Evolutionary conservation across 2,113 vertebrate genomes (phyloP).

Genomic region (Hippocampus guttulatus): DNA sequence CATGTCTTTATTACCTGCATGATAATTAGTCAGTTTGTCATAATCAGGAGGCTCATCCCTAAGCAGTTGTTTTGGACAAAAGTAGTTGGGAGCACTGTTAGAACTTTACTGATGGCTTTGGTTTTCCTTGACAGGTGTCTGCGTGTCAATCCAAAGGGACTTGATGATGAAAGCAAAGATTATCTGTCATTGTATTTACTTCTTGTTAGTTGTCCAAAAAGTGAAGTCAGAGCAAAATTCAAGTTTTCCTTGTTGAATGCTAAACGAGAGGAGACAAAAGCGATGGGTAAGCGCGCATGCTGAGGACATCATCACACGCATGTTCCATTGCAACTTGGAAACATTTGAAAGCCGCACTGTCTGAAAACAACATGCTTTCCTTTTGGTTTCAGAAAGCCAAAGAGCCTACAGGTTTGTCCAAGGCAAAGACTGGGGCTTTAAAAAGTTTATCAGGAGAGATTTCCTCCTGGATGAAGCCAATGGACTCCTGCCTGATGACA

Average conservation of each 20-base stretch:
- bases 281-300: slow-evolving; percentile 84
- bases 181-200: slow-evolving; percentile 97
- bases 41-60: background rate
- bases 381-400: slow-evolving; percentile 87
- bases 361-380: background rate
- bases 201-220: slow-evolving; percentile 98
- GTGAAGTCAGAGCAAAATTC: slow-evolving; percentile 98
- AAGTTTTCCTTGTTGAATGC: slow-evolving; percentile 97
- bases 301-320: background rate
- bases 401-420: slow-evolving; percentile 99
- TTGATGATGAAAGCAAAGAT: slow-evolving; percentile 99
- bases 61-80: slow-evolving; percentile 16
- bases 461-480: slow-evolving; percentile 98
- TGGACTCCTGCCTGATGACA: slow-evolving; percentile 96
- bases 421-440: slow-evolving; percentile 99
- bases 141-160: slow-evolving; percentile 96
- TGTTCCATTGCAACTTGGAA: background rate
- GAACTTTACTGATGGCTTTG: slow-evolving; percentile 17
- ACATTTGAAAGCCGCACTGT: background rate
- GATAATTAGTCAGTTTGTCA: slow-evolving; percentile 15
- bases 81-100: slow-evolving; percentile 1
- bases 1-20: slow-evolving; percentile 5
- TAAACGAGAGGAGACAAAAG: slow-evolving; percentile 98
- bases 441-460: slow-evolving; percentile 98
- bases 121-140: slow-evolving; percentile 82